phyloP scores from a whole-genome alignment of 2,113 vertebrate genomes.

The Camelus dromedarius region DNA sequence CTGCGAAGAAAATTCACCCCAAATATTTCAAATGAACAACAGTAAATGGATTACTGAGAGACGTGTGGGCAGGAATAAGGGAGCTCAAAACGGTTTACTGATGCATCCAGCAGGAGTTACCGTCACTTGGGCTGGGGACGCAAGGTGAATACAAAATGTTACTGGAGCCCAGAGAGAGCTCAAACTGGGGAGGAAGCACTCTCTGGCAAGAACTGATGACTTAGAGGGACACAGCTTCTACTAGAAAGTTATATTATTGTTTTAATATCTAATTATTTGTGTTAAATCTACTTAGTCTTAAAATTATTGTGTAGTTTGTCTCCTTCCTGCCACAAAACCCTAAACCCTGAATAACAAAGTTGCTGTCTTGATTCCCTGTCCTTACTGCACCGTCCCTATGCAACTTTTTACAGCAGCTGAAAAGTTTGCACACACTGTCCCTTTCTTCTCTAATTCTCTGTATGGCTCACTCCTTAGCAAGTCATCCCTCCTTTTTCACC shows the following conservation, averaged over 20 bases:
- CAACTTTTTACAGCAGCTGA: background rate
- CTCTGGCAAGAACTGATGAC: background rate
- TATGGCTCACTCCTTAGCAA: background rate
- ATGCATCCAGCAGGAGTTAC: rapidly evolving
- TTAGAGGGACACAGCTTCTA: background rate
- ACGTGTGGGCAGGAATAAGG: background rate
- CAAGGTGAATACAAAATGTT: background rate
- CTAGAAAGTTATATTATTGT: rapidly evolving
- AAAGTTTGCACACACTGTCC: background rate
- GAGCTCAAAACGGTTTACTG: too few relatives aligned
- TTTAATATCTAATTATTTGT: background rate
- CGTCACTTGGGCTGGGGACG: background rate
- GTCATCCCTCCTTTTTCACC: background rate
- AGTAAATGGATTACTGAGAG: background rate
- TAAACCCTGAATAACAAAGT: background rate
- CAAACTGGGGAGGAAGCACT: background rate
- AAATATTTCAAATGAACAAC: background rate
- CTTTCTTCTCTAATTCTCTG: background rate
- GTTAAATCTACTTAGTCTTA: background rate
- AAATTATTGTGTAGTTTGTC: background rate
- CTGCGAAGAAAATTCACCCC: background rate
- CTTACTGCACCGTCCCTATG: background rate
- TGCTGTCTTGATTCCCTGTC: background rate
- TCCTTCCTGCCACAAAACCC: background rate
- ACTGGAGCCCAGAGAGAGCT: background rate